Conservation (phyloP, 2,113 vertebrate species). For the Orcinus orca region DNA sequence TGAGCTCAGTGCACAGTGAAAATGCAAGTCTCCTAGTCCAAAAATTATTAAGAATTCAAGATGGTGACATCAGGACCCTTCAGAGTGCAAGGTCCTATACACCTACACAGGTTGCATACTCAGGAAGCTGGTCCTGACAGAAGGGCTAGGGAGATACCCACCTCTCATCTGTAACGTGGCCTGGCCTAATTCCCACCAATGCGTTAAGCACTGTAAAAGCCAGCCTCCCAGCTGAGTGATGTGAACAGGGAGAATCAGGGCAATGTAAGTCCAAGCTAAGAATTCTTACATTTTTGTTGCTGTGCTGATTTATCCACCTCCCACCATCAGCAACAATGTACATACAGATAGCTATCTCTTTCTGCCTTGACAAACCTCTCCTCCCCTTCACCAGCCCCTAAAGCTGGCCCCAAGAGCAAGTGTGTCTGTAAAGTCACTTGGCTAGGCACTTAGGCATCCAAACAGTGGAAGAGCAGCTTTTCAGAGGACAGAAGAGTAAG, state of each 20-base stretch:
- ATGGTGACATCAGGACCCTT: not conserved
- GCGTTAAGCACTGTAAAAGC: not conserved
- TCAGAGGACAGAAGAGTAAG: not conserved
- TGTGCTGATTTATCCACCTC: not conserved
- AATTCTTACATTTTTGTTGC: not conserved
- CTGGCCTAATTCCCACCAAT: not conserved
- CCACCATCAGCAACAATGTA: not conserved
- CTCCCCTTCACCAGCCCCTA: not conserved
- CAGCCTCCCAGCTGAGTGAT: not conserved
- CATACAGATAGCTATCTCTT: not conserved
- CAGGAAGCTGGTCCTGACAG: not conserved
- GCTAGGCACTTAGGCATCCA: not conserved
- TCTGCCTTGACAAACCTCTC: not conserved
- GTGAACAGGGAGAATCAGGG: not conserved
- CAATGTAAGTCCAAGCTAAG: not conserved
- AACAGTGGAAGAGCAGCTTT: not conserved
- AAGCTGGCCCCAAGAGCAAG: not conserved
- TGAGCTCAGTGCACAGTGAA: not conserved
- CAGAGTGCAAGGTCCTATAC: accelerated
- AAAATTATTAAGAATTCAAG: not conserved
- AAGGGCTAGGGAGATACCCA: not conserved
- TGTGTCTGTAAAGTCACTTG: not conserved
- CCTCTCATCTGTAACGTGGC: not conserved
- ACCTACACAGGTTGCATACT: not conserved
- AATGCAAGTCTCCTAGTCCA: not conserved